Base-by-base conservation (phyloP, 2,113 vertebrate species). In the Oreochromis niloticus region DNA sequence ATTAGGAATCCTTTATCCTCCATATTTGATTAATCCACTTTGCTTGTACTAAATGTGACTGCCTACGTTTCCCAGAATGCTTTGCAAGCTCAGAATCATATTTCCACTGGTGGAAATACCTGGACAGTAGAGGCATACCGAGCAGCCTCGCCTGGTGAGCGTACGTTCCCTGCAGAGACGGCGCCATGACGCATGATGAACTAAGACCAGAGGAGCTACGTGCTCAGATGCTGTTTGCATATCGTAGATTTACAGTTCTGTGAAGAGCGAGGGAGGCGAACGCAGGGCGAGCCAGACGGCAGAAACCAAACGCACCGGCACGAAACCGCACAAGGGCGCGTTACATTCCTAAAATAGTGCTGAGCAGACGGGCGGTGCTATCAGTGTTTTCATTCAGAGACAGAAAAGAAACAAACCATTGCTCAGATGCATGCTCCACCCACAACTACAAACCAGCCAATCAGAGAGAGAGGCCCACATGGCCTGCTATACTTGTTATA, bases 311-410 rank as follows among this genome's bases (percentile, higher is more conserved):
- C 34, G 16, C 84, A 80, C 85, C 57, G 16, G 19, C 48, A 4
- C 84, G 5, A 24, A 36, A 79, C 39, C 11, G 19, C 83, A 24
- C 59, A 9, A 39, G 63, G 85, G 83, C 30, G 78, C 2, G 57
- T 91, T 92, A 92, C 92, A 93, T 94, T 94, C 94, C 87, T 85
- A 82, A 92, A 89, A 90, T 89, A 86, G 83, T 80, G 75, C 82
- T 57, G 88, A 81, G 82, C 79, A 85, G 86, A 85, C 50, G 61
- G 90, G 84, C 10, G 6, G 84, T 0, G 22, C 22, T 30, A 91
- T 17, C 88, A 90, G 88, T 90, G 90, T 86, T 83, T 80, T 75
- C 24, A 86, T 19, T 87, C 73, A 66, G 24, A 81, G 75, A 85
- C 61, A 81, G 7, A 73, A 66, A 48, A 87, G 36, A 71, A 17